Percentiles rank a stretch among this genome's conserved stretches.
Evolutionary conservation across 2,888 invertebrate genomes (phyloP).

Genomic region (Choreutis nemorana): DNA sequence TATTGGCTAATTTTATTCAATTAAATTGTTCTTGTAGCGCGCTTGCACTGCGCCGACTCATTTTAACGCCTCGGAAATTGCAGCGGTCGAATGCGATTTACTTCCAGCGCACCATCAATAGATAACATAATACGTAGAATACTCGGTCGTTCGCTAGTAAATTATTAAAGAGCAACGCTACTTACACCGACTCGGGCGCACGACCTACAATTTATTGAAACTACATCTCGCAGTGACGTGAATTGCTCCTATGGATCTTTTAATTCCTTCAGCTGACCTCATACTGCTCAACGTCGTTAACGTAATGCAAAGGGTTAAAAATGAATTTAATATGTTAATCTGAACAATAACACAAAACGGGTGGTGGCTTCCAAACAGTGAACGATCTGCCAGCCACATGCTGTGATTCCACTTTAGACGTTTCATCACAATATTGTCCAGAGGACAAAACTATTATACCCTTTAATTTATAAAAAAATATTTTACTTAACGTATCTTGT

Average conservation of each 20-base stretch:
- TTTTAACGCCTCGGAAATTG: conserved; percentile 51
- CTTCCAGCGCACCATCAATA: conserved; percentile 20
- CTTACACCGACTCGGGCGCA: conserved; percentile 16
- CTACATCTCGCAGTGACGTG: background rate
- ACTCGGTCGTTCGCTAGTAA: conserved; percentile 19
- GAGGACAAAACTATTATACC: conserved; percentile 47
- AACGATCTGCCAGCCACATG: conserved; percentile 35
- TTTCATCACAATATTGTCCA: conserved; percentile 50
- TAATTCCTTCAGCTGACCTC: conserved; percentile 19
- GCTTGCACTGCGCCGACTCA: conserved; percentile 26
- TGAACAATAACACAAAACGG: conserved; percentile 27
- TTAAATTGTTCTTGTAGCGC: conserved; percentile 53
- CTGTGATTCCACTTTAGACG: conserved; percentile 44
- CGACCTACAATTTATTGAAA: background rate
- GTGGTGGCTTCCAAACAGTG: conserved; percentile 53
- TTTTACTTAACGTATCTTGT: conserved; percentile 34
- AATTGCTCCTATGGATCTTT: conserved; percentile 10
- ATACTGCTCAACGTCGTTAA: conserved; percentile 21
- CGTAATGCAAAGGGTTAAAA: conserved; percentile 38
- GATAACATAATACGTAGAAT: conserved; percentile 36
- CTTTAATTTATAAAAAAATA: conserved; percentile 29
- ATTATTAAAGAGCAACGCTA: conserved; percentile 29
- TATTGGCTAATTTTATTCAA: conserved; percentile 66
- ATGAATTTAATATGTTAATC: conserved; percentile 47
- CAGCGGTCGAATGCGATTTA: conserved; percentile 12